phyloP scores from a whole-genome alignment of 2,797 vertebrate genomes.

The Manis crassicaudata region DNA sequence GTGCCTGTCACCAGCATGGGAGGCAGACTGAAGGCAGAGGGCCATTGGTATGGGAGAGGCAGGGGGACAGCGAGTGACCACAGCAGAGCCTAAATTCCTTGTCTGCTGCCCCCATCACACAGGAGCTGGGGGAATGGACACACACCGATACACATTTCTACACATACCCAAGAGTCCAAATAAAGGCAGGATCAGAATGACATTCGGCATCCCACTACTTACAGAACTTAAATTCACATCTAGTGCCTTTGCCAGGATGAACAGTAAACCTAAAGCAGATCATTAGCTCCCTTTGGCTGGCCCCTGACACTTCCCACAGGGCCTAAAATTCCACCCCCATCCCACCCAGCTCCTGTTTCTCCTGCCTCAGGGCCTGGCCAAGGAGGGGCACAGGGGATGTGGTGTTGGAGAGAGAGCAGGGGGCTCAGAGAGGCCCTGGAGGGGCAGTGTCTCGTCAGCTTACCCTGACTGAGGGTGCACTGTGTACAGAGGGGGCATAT shows the following conservation, averaged over 20 bases:
- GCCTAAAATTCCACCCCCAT: not conserved
- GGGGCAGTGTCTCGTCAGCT: too few species aligned
- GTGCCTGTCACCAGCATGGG: not conserved
- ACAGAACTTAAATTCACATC: too few species aligned
- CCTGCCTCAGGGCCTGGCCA: not conserved
- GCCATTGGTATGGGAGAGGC: not conserved
- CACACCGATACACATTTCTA: rapidly evolving
- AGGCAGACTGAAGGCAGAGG: not conserved
- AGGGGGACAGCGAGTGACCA: not conserved
- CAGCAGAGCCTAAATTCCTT: too few species aligned
- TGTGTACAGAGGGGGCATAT: too few species aligned
- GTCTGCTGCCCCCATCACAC: not conserved
- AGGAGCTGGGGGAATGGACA: not conserved
- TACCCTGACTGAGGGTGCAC: too few species aligned
- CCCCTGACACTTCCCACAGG: not conserved
- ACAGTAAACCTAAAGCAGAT: rapidly evolving
- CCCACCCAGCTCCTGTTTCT: too few species aligned
- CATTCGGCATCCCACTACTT: not conserved
- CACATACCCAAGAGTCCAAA: rapidly evolving
- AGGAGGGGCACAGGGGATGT: not conserved
- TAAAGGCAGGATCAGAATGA: not conserved
- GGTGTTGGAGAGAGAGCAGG: not conserved
- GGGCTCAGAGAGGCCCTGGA: not conserved
- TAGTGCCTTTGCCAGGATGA: rapidly evolving
- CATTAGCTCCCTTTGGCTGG: rapidly evolving